Conservation (phyloP, 2,888 invertebrate species). For the Drosophila meridiana region DNA sequence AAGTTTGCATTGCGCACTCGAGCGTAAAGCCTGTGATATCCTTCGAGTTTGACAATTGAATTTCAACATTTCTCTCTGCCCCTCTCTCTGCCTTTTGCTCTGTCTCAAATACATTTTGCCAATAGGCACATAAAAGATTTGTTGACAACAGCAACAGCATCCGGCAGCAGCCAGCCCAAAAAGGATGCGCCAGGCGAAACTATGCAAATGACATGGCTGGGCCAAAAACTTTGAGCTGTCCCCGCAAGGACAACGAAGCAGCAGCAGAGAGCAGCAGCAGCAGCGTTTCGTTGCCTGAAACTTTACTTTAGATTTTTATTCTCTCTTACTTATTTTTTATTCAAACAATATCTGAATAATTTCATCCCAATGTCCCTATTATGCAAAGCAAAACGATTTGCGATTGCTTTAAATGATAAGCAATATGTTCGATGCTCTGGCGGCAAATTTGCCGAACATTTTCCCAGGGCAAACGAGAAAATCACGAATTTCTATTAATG, state of each 20-base stretch:
- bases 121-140: constrained; percentile 79
- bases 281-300: constrained; percentile 19
- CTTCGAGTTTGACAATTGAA: constrained; percentile 73
- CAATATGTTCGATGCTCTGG: constrained; percentile 57
- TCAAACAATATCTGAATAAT: constrained; percentile 60
- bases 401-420: constrained; percentile 78
- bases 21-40: constrained; percentile 79
- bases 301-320: constrained; percentile 14
- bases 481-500: constrained; percentile 11
- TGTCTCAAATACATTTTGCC: constrained; percentile 65
- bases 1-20: constrained; percentile 53
- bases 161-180: constrained; percentile 34
- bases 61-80: constrained; percentile 45
- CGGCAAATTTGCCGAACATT: constrained; percentile 10
- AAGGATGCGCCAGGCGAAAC: constrained; percentile 56
- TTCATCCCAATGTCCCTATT: constrained; percentile 63
- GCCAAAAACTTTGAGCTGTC: constrained; percentile 64
- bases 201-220: constrained; percentile 80
- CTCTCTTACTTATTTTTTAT: constrained; percentile 1
- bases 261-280: constrained; percentile 7
- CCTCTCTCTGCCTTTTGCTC: background rate
- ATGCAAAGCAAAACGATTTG: constrained; percentile 78
- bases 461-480: background rate
- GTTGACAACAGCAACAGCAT: constrained; percentile 74
- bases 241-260: constrained; percentile 43